phyloP scores from a whole-genome alignment of 2,888 invertebrate species.

The Liodrosophila aerea region DNA sequence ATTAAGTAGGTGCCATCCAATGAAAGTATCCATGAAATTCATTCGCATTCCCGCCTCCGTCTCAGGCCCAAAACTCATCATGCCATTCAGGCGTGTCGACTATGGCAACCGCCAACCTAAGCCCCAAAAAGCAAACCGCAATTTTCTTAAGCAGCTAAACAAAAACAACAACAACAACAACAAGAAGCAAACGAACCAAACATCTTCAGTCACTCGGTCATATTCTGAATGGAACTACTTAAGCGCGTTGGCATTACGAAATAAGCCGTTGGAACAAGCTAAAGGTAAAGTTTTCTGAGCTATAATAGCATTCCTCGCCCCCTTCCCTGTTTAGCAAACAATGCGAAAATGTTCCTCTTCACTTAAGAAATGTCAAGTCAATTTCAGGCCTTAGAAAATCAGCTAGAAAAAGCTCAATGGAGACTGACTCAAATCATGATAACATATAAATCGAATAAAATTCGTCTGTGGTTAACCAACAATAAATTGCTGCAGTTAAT shows the following conservation, averaged over 20 bases:
- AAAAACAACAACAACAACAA: conserved; percentile 38
- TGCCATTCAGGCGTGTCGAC: conserved; percentile 8
- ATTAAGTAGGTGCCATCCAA: conserved; percentile 62
- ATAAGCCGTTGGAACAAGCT: conserved; percentile 35
- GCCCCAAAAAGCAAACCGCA: conserved; percentile 54
- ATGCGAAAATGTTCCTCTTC: not conserved
- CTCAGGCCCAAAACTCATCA: too few species aligned
- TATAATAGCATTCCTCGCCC: not conserved
- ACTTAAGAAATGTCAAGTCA: too few species aligned
- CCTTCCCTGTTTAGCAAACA: not conserved
- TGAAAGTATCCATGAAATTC: conserved; percentile 53
- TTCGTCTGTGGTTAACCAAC: too few species aligned
- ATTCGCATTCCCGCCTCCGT: conserved; percentile 12
- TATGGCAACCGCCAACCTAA: conserved; percentile 34
- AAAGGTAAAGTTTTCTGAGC: conserved; percentile 29
- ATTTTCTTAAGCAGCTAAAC: conserved; percentile 59
- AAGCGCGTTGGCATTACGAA: conserved; percentile 53
- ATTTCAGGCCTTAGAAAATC: too few species aligned
- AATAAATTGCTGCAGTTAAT: too few species aligned
- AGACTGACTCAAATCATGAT: too few species aligned
- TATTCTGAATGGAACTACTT: conserved; percentile 60
- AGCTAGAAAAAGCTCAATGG: not conserved
- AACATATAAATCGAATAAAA: too few species aligned
- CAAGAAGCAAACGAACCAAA: conserved; percentile 10
- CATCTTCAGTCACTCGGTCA: conserved; percentile 20